A percentile compares a stretch with the other conserved stretches of the same genome.
Evolutionary conservation across 2,888 invertebrate species (phyloP).

Genomic region (Metacarcinus magister): DNA sequence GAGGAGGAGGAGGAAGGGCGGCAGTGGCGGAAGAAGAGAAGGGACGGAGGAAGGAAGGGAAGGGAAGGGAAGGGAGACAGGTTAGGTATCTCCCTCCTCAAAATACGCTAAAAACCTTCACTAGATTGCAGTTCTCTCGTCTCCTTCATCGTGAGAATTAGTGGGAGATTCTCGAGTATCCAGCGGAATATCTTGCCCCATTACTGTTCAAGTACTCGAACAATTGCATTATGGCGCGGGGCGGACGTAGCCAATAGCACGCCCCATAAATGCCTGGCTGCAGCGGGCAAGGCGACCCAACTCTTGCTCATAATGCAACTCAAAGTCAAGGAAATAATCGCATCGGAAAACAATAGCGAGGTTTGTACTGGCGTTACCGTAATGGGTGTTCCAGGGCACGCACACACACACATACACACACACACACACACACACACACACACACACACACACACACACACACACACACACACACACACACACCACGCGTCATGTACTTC

Average conservation of each 20-base stretch:
- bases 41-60: not conserved
- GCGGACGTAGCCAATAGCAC: conserved; percentile 6
- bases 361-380: conserved; percentile 47
- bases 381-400: not conserved
- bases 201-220: conserved; percentile 29
- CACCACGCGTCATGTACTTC: not conserved
- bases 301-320: conserved; percentile 53
- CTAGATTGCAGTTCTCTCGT: not conserved
- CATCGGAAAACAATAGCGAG: conserved; percentile 65
- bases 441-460: not conserved
- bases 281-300: conserved; percentile 28
- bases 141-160: not conserved
- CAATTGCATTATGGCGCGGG: conserved; percentile 37
- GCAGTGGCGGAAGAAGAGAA: not conserved
- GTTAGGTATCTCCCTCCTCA: not conserved
- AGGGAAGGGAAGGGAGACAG: not conserved
- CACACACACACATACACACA: conserved; percentile 3
- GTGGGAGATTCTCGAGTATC: conserved; percentile 16
- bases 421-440: conserved; percentile 27
- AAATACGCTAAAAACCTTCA: not conserved
- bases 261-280: not conserved
- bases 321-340: conserved; percentile 54
- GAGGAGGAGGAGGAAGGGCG: conserved; percentile 6
- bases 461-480: not conserved
- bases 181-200: not conserved